Evolutionary conservation across 2,797 vertebrate genomes (phyloP), one percentile per base, ranked within the genome.

Genomic region (Leucoraja ocellata): DNA sequence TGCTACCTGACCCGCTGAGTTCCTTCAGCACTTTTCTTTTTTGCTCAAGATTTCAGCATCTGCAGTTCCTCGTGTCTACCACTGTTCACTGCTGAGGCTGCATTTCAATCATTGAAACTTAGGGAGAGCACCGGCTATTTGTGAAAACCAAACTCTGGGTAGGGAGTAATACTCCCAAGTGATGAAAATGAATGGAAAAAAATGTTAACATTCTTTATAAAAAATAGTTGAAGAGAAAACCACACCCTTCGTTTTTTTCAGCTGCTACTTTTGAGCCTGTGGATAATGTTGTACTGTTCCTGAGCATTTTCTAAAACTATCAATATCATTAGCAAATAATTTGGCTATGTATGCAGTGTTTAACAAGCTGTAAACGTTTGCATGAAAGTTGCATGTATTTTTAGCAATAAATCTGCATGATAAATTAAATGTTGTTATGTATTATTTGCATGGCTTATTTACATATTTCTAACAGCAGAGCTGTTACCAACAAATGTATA

Each of bases 401-500:
- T n/a, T n/a, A n/a, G n/a, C n/a, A n/a, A n/a, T n/a, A n/a, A n/a
- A n/a, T n/a, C n/a, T n/a, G n/a, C n/a, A n/a, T n/a, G n/a, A n/a
- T n/a, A n/a, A n/a, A n/a, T n/a, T n/a, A n/a, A n/a, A n/a, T n/a
- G n/a, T n/a, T n/a, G n/a, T n/a, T n/a, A n/a, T n/a, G n/a, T n/a
- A n/a, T n/a, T 88, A 88, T 88, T 88, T 63, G 84, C 84, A 88
- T 88, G 63, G 84, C 84, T n/a, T n/a, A n/a, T n/a, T n/a, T n/a
- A n/a, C n/a, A 68, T 36, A 61, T 88, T 88, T 88, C 4, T 9
- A 88, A 88, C n/a, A 32, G 74, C 28, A 18, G 16, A 65, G n/a
- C 21, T 88, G 23, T 84, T 84, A 32, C 61, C n/a, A n/a, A n/a
- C n/a, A n/a, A n/a, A n/a, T n/a, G n/a, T n/a, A n/a, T n/a, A 61